A percentile compares a stretch with the other conserved stretches of the same genome.
Evolutionary conservation across 2,113 vertebrate species (phyloP).

Genomic region (Percina caprodes): DNA sequence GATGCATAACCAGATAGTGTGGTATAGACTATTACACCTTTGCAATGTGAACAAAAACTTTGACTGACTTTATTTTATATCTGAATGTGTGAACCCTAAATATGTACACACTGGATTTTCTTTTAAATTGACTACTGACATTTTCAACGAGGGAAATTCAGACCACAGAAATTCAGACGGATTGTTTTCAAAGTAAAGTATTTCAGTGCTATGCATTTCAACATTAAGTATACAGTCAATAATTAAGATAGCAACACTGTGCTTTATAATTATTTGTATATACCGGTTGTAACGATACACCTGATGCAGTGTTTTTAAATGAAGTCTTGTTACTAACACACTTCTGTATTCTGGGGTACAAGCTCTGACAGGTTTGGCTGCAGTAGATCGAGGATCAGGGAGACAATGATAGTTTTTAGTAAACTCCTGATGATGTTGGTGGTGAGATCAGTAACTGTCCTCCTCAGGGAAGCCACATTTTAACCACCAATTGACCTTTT

Average conservation of each 20-base stretch:
- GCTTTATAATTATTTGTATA: neutral
- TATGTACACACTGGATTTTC: neutral
- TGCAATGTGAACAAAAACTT: neutral
- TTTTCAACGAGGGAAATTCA: neutral
- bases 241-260: no score
- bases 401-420: neutral
- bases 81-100: neutral
- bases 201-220: neutral
- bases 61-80: neutral
- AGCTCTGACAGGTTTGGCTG: neutral
- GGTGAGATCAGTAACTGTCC: neutral
- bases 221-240: neutral
- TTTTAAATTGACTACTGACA: neutral
- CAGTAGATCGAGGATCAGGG: neutral
- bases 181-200: neutral
- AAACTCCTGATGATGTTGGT: conserved; percentile 2
- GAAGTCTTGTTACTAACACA: neutral
- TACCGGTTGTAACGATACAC: neutral
- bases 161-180: neutral
- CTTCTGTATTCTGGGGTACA: neutral
- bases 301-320: neutral
- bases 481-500: conserved; percentile 43
- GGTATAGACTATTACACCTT: neutral
- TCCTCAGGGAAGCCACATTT: conserved; percentile 9
- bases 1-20: neutral